A percentile compares a stretch with the other conserved stretches of the same genome.
These are phyloP conservation scores for Saccostrea glomerata DNA, from an alignment of 1,140 invertebrate species.

Conservation along the genomic window DNA sequence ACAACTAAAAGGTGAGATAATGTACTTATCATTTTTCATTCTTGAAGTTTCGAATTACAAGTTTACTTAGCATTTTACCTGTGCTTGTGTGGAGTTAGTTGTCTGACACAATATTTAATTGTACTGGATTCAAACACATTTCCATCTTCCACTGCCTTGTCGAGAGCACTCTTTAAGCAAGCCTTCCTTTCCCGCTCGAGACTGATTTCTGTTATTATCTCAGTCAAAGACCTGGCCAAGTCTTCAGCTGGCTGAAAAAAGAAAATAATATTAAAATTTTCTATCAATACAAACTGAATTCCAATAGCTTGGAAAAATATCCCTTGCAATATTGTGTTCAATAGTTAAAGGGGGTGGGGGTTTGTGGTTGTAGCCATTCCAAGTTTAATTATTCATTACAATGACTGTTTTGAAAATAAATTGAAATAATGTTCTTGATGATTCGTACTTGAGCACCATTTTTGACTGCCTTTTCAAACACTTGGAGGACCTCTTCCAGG, in stretches of 20 bases:
- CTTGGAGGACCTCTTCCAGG: constrained; percentile 48
- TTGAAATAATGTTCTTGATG: no score
- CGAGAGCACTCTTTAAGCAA: constrained; percentile 30
- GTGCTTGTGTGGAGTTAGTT: constrained; percentile 53
- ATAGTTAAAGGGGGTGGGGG: no score
- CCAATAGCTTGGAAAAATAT: no score
- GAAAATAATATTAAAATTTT: neutral
- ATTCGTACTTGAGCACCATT: constrained; percentile 51
- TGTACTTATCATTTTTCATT: no score
- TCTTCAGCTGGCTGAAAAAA: constrained; percentile 51
- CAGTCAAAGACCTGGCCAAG: constrained; percentile 51
- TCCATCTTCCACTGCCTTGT: constrained; percentile 46
- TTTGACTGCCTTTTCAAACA: constrained; percentile 55
- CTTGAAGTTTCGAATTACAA: no score
- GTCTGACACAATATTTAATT: constrained; percentile 54
- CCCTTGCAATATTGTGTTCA: no score
- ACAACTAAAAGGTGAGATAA: no score
- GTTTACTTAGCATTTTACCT: constrained; percentile 15
- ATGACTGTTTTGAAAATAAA: no score
- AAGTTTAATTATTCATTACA: no score
- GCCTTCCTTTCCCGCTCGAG: constrained; percentile 52
- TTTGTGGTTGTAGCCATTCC: no score
- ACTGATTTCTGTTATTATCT: constrained; percentile 52
- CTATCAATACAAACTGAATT: no score
- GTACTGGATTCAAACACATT: constrained; percentile 60